Conservation (phyloP, 2,888 invertebrate species). For the Amiota communis region DNA sequence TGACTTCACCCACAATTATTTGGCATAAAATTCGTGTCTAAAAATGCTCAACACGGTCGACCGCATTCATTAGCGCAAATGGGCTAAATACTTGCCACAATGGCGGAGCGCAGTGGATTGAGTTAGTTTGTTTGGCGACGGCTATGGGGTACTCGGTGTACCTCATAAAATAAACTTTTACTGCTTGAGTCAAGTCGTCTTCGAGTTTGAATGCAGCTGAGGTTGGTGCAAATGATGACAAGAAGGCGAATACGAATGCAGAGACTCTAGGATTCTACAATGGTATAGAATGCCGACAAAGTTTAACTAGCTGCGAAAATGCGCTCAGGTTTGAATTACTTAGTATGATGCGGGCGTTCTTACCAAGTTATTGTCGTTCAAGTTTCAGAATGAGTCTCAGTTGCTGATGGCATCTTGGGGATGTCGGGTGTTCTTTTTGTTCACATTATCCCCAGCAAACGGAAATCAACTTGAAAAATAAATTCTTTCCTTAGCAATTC, state of each 20-base stretch:
- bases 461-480: slow-evolving; percentile 35
- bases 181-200: not conserved
- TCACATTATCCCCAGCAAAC: slow-evolving; percentile 25
- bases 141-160: not conserved
- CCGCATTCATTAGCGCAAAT: slow-evolving; percentile 69
- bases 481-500: not conserved
- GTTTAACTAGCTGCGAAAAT: slow-evolving; percentile 13
- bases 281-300: not conserved
- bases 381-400: not conserved
- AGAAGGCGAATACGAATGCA: no score
- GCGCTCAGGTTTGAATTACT: not conserved
- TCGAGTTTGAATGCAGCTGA: slow-evolving; percentile 1
- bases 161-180: slow-evolving; percentile 13
- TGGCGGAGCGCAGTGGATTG: not conserved
- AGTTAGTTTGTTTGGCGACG: not conserved
- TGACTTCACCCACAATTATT: slow-evolving; percentile 9
- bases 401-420: not conserved
- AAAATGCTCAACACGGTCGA: slow-evolving; percentile 58
- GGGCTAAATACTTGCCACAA: slow-evolving; percentile 65
- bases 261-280: no score
- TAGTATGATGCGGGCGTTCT: not conserved
- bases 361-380: not conserved
- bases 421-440: slow-evolving; percentile 12
- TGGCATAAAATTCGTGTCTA: slow-evolving; percentile 19
- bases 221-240: not conserved